Percentiles rank a stretch among this genome's conserved stretches.
Conservation (phyloP, 1,140 invertebrate genomes). For the Cydia splendana region DNA sequence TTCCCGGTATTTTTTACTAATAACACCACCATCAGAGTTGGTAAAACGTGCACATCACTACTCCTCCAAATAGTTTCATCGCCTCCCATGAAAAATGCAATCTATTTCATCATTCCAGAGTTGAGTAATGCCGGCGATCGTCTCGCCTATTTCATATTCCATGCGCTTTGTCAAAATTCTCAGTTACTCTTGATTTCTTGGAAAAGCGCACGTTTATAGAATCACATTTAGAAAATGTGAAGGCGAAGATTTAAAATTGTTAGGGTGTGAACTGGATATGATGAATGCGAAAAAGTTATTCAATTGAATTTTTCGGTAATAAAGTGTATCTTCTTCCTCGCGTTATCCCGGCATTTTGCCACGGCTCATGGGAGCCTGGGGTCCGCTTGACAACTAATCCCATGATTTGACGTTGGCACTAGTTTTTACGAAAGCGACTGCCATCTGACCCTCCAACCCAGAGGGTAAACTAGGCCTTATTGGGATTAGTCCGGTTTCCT, state of each 20-base stretch:
- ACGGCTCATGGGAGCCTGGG: too few relatives aligned
- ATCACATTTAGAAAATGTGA: too few relatives aligned
- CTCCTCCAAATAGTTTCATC: conserved; percentile 60
- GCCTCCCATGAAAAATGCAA: conserved; percentile 38
- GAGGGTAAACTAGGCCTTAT: too few relatives aligned
- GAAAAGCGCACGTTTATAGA: background rate
- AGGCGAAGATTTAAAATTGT: too few relatives aligned
- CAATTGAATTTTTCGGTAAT: too few relatives aligned
- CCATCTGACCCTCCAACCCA: too few relatives aligned
- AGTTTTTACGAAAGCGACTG: too few relatives aligned
- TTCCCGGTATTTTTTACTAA: background rate
- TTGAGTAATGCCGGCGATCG: conserved; percentile 57
- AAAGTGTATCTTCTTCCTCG: too few relatives aligned
- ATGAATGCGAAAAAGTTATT: background rate
- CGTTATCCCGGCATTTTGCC: too few relatives aligned
- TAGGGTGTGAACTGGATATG: background rate
- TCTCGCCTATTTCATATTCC: conserved; percentile 61
- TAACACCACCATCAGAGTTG: background rate
- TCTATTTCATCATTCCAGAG: conserved; percentile 1
- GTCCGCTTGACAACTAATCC: too few relatives aligned
- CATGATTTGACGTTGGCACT: too few relatives aligned
- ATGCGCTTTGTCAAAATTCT: conserved; percentile 57
- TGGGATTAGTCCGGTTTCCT: too few relatives aligned
- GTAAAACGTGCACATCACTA: background rate
- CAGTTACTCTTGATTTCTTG: conserved; percentile 54